A percentile compares a stretch with the other conserved stretches of the same genome.
These are phyloP conservation scores for Rhabdomys dilectus DNA, from an alignment of 2,113 vertebrate species.

Conservation along the genomic window DNA sequence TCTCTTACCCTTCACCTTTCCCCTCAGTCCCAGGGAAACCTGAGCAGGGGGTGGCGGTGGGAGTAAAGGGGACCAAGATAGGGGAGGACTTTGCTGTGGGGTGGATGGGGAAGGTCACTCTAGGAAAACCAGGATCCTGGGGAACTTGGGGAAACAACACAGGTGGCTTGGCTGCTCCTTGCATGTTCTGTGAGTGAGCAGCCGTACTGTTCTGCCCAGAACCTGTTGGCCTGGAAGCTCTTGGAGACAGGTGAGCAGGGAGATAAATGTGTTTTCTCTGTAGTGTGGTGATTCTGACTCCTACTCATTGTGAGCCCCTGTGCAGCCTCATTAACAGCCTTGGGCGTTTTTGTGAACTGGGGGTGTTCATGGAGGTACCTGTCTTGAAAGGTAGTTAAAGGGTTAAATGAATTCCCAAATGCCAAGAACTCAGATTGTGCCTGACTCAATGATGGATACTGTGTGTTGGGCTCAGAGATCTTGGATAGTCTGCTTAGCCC, in stretches of 20 bases:
- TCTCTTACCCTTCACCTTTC: not conserved
- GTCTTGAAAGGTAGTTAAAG: not conserved
- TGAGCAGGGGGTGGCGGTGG: not conserved
- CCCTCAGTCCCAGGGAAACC: not conserved
- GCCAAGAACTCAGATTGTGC: not conserved
- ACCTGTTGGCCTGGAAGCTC: not conserved
- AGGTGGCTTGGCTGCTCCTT: too few species aligned
- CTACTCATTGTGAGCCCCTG: not conserved
- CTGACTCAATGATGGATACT: not conserved
- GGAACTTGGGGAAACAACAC: not conserved
- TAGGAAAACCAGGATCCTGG: not conserved
- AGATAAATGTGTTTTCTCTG: not conserved
- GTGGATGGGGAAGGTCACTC: not conserved
- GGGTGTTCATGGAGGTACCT: not conserved
- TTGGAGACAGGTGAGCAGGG: not conserved
- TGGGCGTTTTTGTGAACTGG: not conserved
- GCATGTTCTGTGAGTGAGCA: not conserved
- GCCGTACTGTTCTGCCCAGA: not conserved
- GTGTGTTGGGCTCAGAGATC: not conserved
- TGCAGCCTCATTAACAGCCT: not conserved
- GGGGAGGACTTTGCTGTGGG: not conserved
- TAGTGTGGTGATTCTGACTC: not conserved
- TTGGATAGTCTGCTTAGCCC: not conserved
- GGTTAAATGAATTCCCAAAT: not conserved
- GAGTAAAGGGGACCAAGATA: not conserved